Evolutionary conservation across 2,113 vertebrate species (phyloP), one percentile per base, ranked within the genome.

Genomic region (Vulpes lagopus): DNA sequence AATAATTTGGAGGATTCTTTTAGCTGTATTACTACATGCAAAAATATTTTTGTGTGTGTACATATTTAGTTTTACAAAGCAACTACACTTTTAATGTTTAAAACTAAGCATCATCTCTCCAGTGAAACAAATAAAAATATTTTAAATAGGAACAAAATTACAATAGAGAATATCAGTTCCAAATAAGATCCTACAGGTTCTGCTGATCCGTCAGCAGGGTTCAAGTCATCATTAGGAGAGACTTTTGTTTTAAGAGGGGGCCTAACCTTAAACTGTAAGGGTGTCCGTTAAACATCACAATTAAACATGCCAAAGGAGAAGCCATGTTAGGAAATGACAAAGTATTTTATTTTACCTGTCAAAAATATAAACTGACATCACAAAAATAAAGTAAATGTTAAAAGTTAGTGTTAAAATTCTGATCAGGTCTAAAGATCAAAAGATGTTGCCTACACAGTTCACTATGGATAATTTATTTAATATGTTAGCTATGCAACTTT

Each of bases 331-430:
- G 25, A 78, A 78, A 78, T 78, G 74, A 64, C n/a, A 84, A 43
- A 27, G 27, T 27, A 53, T 64, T 95, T 67, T 69, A 67, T 71
- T 93, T 95, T 88, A 53, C 11, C 12, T 60, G 35, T 92, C 27
- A 94, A 78, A 57, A 95, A 64, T 74, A 81, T 80, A 23, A 67
- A 81, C 51, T 79, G 25, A 78, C 38, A 78, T 73, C 14, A 82
- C 74, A 80, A 92, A 95, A 95, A 30, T 91, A 91, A 67, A 85
- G 43, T 79, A 30, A 87, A 76, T 79, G 20, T 78, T 93, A 86
- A 85, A 62, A 94, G 35, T 93, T 22, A 90, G 78, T 69, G 12
- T 74, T 91, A 49, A 80, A n/a, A 74, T 71, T 71, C 67, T 91
- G 9, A 27, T 91, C 38, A 43, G 7, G 1, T 73, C 22, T 86